Evolutionary conservation across 2,888 invertebrate genomes (phyloP), one percentile per base, ranked within the genome.

Genomic region (Meloe dianella): DNA sequence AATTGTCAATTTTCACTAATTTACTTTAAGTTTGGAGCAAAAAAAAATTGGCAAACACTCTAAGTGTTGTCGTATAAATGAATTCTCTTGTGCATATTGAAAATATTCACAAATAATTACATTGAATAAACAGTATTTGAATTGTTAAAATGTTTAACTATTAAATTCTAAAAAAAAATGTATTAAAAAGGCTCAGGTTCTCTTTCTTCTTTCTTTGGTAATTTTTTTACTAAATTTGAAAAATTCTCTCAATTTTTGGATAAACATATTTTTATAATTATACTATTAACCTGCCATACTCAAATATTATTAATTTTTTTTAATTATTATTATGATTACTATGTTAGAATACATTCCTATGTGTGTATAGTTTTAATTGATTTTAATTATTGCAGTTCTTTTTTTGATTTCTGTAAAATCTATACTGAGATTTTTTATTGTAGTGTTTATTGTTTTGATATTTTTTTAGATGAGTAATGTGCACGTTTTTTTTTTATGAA

Each of bases 171-270:
- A 61, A 61, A 20, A 27, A 59, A 10, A 56, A 60, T 62, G 60
- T 66, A 62, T 67, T 65, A 54, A 63, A 60, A 62, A 68, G 60
- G 68, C 65, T 68, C 68, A 68, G 68, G 68, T 58, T 67, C 59
- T 65, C 22, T 59, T 9, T 20, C 24, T 58, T 67, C 59, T 65
- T 32, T 59, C n/a, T 20, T 38, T 59, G 7, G 32, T 32, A 58
- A 9, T 35, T 20, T 58, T 14, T 38, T 41, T n/a, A 17, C 17
- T 41, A n/a, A 41, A 41, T 41, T 41, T 17, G n/a, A 30, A 30
- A 32, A 35, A 22, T 59, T 59, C 6, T 22, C 58, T 58, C 20
- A n/a, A 35, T 14, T 59, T 32, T 32, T 54, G 35, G 27, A 47
- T 29, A 29, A 27, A 63, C 35, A 29, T 67, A 67, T 67, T 67